Evolutionary conservation across 2,797 vertebrate species (phyloP).

Genomic region (Enteromius radiatus): DNA sequence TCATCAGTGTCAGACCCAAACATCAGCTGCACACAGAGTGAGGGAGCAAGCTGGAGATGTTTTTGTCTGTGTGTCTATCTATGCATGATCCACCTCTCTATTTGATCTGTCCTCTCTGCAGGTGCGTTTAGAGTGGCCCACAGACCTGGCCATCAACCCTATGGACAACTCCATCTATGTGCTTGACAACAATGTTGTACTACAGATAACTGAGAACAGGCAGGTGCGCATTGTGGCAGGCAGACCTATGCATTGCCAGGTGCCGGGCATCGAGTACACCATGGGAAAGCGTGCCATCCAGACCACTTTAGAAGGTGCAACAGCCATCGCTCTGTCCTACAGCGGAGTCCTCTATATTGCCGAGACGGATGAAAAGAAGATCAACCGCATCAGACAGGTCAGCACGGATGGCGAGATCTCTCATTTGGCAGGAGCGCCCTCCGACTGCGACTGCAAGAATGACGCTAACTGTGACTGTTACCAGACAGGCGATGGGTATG

Average conservation of each 20-base stretch:
- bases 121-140: conserved; percentile 98
- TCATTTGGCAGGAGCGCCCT: conserved; percentile 88
- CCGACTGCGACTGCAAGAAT: conserved; percentile 97
- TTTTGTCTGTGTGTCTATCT: conserved; percentile 29
- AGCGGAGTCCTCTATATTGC: conserved; percentile 94
- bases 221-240: conserved; percentile 94
- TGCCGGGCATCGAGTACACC: conserved; percentile 91
- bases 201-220: conserved; percentile 97
- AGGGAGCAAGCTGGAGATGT: conserved; percentile 43
- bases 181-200: conserved; percentile 95
- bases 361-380: conserved; percentile 97
- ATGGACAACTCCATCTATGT: conserved; percentile 99
- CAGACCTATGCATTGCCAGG: conserved; percentile 97
- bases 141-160: conserved; percentile 95
- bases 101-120: conserved; percentile 62
- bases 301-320: conserved; percentile 93
- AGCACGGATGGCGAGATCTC: conserved; percentile 97
- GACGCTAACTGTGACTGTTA: conserved; percentile 99
- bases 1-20: conserved; percentile 62
- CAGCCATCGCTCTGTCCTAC: conserved; percentile 93
- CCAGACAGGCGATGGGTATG: conserved; percentile 93
- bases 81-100: conserved; percentile 25
- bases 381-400: conserved; percentile 95
- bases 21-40: conserved; percentile 25
- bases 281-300: conserved; percentile 91